Evolutionary conservation across 2,888 invertebrate genomes (phyloP).

Genomic region (Lycia hirtaria): DNA sequence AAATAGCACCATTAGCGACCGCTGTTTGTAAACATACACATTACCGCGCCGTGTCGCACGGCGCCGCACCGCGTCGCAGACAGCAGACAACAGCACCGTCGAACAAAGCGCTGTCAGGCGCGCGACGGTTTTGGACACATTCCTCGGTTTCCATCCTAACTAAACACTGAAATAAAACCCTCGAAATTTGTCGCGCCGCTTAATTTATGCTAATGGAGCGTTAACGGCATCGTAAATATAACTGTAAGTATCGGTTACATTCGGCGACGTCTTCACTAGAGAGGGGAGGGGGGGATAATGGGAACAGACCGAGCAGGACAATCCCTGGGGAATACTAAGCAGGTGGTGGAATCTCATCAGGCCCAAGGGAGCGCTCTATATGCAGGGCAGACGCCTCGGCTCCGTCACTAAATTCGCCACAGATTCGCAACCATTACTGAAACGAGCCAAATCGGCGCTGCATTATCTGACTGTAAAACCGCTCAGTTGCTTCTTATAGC

Average conservation of each 20-base stretch:
- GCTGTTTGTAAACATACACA: slow-evolving; percentile 71
- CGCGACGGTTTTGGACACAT: slow-evolving; percentile 53
- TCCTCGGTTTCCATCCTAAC: slow-evolving; percentile 60
- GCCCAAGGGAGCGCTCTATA: slow-evolving; percentile 24
- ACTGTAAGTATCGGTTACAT: slow-evolving; percentile 58
- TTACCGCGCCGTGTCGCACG: slow-evolving; percentile 37
- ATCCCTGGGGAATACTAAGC: slow-evolving; percentile 24
- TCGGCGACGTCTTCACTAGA: slow-evolving; percentile 22
- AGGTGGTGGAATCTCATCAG: background rate
- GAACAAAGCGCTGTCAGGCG: background rate
- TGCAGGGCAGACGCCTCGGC: slow-evolving; percentile 25
- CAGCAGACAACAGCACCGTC: slow-evolving; percentile 25
- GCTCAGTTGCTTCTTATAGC: no score
- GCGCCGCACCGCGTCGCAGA: slow-evolving; percentile 45
- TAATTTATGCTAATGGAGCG: slow-evolving; percentile 78
- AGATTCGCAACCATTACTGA: slow-evolving; percentile 34
- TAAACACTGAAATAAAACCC: slow-evolving; percentile 60
- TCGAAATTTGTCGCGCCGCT: slow-evolving; percentile 68
- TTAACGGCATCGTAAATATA: slow-evolving; percentile 66
- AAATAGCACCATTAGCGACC: slow-evolving; percentile 73
- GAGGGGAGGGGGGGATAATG: slow-evolving; percentile 10
- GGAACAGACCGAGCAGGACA: background rate
- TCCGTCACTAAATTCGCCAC: slow-evolving; percentile 20
- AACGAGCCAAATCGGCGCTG: slow-evolving; percentile 19
- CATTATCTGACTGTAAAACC: slow-evolving; percentile 21